Base-by-base conservation (phyloP, 2,888 invertebrate genomes). In the Thyatira batis region DNA sequence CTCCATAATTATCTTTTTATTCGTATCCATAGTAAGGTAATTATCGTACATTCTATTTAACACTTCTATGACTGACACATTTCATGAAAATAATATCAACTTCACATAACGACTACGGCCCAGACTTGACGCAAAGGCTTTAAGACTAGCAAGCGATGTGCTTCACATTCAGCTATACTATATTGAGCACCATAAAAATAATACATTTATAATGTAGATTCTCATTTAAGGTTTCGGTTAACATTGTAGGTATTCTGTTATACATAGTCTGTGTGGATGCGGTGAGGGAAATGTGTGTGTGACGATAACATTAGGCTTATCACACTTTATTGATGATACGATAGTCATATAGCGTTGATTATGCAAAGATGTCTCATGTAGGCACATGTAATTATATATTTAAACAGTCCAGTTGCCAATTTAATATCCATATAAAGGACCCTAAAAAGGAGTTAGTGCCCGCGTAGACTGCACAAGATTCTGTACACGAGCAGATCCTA, bases 41-140 rank as follows among this genome's bases (percentile, higher is more conserved):
- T 74, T 77, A 84, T 84, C 76, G 73, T 85, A 85, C 84, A 85
- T 77, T 72, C 67, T 71, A 76, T 77, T n/a, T 76, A 80, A 78
- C 70, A 80, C 69, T 61, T 75, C 75, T 78, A 81, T 80, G 82
- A 85, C 84, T 84, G 82, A 76, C 71, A 73, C 64, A 67, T 60
- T 60, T 71, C 71, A 67, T 67, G 73, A 78, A 80, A 79, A 76
- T 73, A 73, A 80, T 65, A 71, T 66, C 57, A 55, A 69, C 67
- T 63, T 69, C 66, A 76, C 62, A 63, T 61, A 62, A 69, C 55
- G 53, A 67, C 71, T 73, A 73, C 69, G 73, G 69, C 75, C 73
- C 73, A 76, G 73, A 69, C 56, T 68, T 58, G 58, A 50, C n/a
- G 54, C 55, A 65, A 71, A 72, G 71, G 73, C 69, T 46, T 25